Base-by-base conservation (phyloP, 2,888 invertebrate genomes). In the Habroteleia sp. region DNA sequence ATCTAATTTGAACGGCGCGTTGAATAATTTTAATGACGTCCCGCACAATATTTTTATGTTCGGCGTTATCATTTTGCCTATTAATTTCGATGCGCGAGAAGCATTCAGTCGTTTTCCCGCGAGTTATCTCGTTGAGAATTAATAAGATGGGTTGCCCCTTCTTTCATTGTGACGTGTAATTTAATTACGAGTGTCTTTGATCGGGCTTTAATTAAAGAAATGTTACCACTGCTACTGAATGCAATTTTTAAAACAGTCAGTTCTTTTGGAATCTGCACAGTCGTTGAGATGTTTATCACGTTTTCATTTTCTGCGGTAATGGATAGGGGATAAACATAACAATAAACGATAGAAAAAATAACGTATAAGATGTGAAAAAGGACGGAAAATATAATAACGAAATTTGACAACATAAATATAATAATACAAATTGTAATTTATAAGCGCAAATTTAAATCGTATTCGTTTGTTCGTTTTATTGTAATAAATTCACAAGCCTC, bases 1-100 rank as follows among this genome's bases (percentile, higher is more conserved):
- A 48, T 72, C 56, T 72, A 72, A 72, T 63, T 72, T 63, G 48
- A 50, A 56, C 69, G 54, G 1, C 44, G 33, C 44, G 35, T 35
- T 60, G 60, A 74, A 66, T 60, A 35, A 62, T 74, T 74, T 68
- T 66, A 68, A 74, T 74, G 74, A 74, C n/a, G 56, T 48, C 3
- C 11, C 31, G 23, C 10, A 65, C 72, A 58, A 73, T 65, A 63
- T 31, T 62, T 60, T 69, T 37, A 58, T 58, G 31, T 56, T 44
- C n/a, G 14, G 52, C 14, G 39, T 33, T 54, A 63, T 71, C 46
- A 46, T 48, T 44, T 54, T 44, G 37, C 37, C 14, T 37, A 52
- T 69, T 69, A 60, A 69, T 69, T 48, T 60, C 10, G 14, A n/a
- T n/a, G 11, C 17, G 11, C 17, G 11, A 42, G 10, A 14, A 16